Evolutionary conservation across 1,140 invertebrate species (phyloP), one percentile per base, ranked within the genome.

Genomic region (Tetramorium alpestre): DNA sequence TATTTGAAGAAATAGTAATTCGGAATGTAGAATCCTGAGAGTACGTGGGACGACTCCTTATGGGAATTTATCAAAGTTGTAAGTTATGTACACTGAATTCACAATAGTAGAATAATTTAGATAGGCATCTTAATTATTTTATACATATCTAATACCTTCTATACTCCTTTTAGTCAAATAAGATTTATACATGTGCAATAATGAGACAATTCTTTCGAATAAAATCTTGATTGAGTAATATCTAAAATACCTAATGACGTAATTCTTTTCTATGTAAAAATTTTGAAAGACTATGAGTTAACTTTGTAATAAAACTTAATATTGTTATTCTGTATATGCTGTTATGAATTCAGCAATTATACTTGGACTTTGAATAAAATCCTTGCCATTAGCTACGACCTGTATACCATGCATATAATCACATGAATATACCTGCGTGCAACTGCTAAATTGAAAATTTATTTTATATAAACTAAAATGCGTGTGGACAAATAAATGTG

Each of bases 391-490:
- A 86, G 44, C 51, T 77, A 75, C 47, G 67, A 91, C 70, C n/a
- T 72, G 51, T 85, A 88, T 88, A 89, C 70, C 58, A 60, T 64
- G 56, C 49, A 89, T 88, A 86, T 91, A 85, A 87, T 82, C 60
- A 81, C 65, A 58, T 80, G 64, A 88, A 88, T 54, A 65, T 85
- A 91, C 41, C 77, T 89, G 81, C 49, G 72, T 87, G 64, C 87
- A 90, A 87, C 44, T 86, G 69, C 67, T 90, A 56, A 65, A 87
- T 87, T 51, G 75, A 85, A 91, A 56, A 90, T 88, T 91, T 91
- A 91, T 92, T 92, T 92, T 92, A 90, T 91, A 91, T 92, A 90
- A 85, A 86, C 77, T 90, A 77, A 88, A 88, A 76, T 33, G 44
- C 80, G 62, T 89, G 72, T 89, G 89, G 65, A 91, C 87, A 92